These are phyloP conservation scores for Stenchaetothrips biformis DNA, from an alignment of 2,888 invertebrate genomes.

Conservation along the genomic window DNA sequence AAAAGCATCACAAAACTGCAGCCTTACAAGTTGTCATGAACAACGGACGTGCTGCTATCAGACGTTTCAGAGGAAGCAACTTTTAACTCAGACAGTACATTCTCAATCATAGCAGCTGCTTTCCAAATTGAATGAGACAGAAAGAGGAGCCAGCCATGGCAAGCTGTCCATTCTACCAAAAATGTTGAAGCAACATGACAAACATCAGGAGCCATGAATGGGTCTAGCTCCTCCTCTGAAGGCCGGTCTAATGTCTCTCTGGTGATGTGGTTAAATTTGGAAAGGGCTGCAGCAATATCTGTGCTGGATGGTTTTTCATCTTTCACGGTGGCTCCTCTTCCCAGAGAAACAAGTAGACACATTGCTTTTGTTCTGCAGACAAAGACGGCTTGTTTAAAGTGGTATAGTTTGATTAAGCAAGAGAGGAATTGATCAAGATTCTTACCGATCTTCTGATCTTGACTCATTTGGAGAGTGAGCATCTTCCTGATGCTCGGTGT, in stretches of 20 bases:
- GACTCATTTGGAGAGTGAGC: no score
- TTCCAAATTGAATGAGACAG: conserved; percentile 44
- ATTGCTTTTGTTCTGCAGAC: conserved; percentile 34
- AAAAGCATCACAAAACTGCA: background rate
- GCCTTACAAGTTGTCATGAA: background rate
- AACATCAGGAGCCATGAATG: background rate
- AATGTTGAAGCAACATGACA: conserved; percentile 35
- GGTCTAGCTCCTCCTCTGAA: conserved; percentile 30
- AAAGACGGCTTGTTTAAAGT: background rate
- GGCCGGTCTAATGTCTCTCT: conserved; percentile 39
- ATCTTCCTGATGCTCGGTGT: background rate
- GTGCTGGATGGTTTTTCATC: background rate
- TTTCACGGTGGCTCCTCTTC: conserved; percentile 31
- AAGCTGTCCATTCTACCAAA: conserved; percentile 51
- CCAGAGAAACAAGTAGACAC: conserved; percentile 36
- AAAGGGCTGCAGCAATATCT: conserved; percentile 40
- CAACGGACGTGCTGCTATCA: background rate
- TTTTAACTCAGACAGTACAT: conserved; percentile 38
- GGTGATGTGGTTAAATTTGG: conserved; percentile 44
- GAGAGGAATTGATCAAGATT: background rate
- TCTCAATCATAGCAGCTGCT: conserved; percentile 45
- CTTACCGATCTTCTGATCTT: no score
- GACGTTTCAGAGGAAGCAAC: background rate
- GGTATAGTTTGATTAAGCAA: background rate
- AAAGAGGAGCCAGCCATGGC: conserved; percentile 52